Evolutionary conservation across 2,888 invertebrate genomes (phyloP).

Genomic region (Ischnura elegans): DNA sequence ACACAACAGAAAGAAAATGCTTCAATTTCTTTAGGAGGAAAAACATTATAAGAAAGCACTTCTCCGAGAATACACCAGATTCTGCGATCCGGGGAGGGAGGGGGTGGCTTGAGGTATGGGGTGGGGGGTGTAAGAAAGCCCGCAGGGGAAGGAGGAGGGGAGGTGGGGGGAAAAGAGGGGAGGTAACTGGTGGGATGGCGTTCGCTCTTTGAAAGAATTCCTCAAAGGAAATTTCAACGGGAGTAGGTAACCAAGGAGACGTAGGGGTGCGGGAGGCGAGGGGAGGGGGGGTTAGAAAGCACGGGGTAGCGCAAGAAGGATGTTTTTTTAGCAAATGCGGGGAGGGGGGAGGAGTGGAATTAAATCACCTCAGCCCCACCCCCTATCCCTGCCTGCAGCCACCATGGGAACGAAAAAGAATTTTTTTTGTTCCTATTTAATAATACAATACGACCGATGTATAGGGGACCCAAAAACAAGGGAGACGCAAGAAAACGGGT

Average conservation of each 20-base stretch:
- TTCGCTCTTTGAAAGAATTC: background rate
- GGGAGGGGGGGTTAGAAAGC: too few relatives aligned
- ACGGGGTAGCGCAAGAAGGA: too few relatives aligned
- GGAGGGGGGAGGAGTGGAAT: background rate
- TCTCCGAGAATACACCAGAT: background rate
- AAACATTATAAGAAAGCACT: conserved; percentile 15
- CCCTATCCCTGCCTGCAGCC: background rate
- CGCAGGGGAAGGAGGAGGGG: too few relatives aligned
- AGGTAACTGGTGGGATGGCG: background rate
- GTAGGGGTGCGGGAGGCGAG: background rate
- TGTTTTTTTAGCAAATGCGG: background rate
- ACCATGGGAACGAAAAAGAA: background rate
- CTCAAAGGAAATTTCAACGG: background rate
- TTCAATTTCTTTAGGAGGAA: background rate
- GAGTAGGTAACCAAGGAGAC: background rate
- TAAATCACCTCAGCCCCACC: background rate
- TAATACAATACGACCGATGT: background rate
- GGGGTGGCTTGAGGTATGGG: background rate
- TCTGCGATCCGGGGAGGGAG: background rate
- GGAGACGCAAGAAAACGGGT: too few relatives aligned
- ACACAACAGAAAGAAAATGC: background rate
- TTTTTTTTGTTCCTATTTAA: background rate
- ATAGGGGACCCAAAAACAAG: background rate
- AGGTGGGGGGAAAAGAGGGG: background rate
- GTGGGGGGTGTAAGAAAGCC: background rate